Conservation (phyloP, 2,113 vertebrate species). For the Aramus guarauna region DNA sequence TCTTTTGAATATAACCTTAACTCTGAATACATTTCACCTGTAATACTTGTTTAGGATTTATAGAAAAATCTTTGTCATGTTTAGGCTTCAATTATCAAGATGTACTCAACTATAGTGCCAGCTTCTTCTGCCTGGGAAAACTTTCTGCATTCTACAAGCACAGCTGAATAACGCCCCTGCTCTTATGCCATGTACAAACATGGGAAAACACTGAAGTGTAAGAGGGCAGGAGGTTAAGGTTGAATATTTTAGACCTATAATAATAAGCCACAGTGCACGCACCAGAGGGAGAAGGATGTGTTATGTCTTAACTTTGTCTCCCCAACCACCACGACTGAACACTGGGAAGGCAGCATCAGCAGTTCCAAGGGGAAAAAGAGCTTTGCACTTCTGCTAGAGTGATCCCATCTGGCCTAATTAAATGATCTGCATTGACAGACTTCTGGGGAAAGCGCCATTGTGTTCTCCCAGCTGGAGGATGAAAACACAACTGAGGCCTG, state of each 20-base stretch:
- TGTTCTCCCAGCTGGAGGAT: constrained; percentile 14
- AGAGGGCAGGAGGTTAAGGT: neutral
- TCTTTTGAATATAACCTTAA: neutral
- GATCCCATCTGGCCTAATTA: constrained; percentile 37
- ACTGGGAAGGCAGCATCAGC: neutral
- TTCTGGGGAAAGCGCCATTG: neutral
- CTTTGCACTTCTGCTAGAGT: constrained; percentile 4
- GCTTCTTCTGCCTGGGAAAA: neutral
- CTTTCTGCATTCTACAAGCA: neutral
- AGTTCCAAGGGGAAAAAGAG: neutral
- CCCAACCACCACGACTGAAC: neutral
- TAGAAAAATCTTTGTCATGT: neutral
- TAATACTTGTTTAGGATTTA: neutral
- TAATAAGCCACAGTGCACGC: neutral
- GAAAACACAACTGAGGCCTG: neutral
- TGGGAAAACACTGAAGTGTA: neutral
- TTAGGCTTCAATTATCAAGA: neutral
- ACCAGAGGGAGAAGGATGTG: neutral
- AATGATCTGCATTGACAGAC: constrained; percentile 21
- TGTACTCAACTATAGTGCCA: neutral
- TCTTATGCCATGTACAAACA: neutral
- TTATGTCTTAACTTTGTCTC: neutral
- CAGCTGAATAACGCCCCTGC: neutral
- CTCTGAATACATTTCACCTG: neutral
- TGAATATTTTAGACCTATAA: neutral